Percentiles rank a stretch among this genome's conserved stretches.
These are phyloP conservation scores for Suricata suricatta DNA, from an alignment of 2,113 vertebrate genomes.

Conservation along the genomic window DNA sequence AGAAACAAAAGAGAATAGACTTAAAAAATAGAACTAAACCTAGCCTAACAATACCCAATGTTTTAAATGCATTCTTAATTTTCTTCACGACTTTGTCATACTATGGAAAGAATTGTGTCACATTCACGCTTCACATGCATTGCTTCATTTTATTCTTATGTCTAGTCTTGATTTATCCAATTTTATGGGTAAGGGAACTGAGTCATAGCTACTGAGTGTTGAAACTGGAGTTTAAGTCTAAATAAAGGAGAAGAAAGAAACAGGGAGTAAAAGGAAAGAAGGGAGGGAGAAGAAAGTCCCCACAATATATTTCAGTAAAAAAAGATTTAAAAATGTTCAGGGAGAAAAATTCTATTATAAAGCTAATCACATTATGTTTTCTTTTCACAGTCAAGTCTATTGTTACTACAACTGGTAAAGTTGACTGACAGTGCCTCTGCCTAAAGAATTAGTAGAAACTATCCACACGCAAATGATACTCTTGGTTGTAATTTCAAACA, in stretches of 20 bases:
- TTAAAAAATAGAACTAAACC: conserved; percentile 2
- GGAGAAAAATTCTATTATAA: background rate
- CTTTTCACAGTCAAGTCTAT: background rate
- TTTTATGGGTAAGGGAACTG: background rate
- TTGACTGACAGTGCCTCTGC: background rate
- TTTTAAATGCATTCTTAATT: background rate
- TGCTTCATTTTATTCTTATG: background rate
- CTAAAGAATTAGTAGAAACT: conserved; percentile 36
- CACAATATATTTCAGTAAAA: background rate
- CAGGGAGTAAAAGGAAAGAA: conserved; percentile 22
- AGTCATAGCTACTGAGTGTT: background rate
- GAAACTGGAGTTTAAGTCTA: background rate
- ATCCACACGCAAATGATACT: conserved; percentile 29
- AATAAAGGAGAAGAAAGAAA: background rate
- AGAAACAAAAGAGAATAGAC: background rate
- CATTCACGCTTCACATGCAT: background rate
- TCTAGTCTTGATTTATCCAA: background rate
- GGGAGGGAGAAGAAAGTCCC: background rate
- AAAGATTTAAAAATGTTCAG: background rate
- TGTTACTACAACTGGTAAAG: background rate
- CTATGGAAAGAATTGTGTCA: background rate
- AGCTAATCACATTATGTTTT: background rate
- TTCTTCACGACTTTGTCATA: background rate
- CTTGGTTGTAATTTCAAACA: conserved; percentile 33
- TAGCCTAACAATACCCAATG: background rate